Evolutionary conservation across 2,113 vertebrate species (phyloP).

Genomic region (Capricornis sumatraensis): DNA sequence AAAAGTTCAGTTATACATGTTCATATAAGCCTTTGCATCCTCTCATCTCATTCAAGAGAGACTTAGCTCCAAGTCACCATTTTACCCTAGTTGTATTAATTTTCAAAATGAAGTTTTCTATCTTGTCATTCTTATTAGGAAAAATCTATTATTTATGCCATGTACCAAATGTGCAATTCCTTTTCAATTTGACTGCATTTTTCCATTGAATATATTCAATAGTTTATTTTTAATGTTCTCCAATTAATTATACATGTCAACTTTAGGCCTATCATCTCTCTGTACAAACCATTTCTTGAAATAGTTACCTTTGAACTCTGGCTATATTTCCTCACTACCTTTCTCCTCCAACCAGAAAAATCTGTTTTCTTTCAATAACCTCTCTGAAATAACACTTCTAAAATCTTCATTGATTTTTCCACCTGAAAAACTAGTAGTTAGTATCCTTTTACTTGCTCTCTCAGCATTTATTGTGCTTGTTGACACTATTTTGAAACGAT

Average conservation of each 20-base stretch:
- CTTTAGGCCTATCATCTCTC: rapidly evolving
- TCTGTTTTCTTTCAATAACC: not conserved
- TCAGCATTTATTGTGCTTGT: not conserved
- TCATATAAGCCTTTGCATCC: not conserved
- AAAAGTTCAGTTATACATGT: not conserved
- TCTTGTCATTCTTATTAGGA: not conserved
- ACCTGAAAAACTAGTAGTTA: conserved; percentile 30
- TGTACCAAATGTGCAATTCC: not conserved
- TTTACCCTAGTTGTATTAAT: not conserved
- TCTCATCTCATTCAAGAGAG: not conserved
- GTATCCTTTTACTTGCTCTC: not conserved
- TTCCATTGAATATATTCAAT: not conserved
- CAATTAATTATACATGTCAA: not conserved
- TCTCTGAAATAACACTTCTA: conserved; percentile 15
- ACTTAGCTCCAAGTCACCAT: not conserved
- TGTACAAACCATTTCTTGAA: not conserved
- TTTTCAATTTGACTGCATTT: not conserved
- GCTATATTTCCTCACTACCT: not conserved
- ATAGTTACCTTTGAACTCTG: not conserved
- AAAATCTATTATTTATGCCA: not conserved
- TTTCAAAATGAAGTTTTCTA: not conserved
- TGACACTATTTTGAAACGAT: not conserved
- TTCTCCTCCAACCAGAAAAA: not conserved
- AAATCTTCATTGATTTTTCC: conserved; percentile 20
- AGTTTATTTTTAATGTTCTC: not conserved